phyloP scores from a whole-genome alignment of 92 coral and sea anemone genomes.

The Umimayanthus chanpuru region DNA sequence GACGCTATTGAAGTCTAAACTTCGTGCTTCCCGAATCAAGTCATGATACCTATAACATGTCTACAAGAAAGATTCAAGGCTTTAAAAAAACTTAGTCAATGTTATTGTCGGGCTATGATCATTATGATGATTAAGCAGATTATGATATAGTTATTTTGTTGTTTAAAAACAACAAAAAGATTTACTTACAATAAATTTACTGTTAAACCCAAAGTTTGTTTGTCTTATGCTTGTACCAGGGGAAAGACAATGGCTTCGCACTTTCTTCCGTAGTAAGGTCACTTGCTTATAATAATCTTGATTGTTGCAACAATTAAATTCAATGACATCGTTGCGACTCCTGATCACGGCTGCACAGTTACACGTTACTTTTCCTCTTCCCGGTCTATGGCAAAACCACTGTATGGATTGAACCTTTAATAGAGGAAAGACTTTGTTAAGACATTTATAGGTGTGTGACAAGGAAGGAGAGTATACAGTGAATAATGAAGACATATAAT shows the following conservation, averaged over 20 bases:
- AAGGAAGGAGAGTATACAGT: too few relatives aligned
- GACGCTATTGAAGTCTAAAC: too few relatives aligned
- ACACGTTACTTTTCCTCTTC: background rate
- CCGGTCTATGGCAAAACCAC: background rate
- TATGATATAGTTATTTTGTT: background rate
- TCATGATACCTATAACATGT: too few relatives aligned
- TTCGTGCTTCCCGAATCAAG: too few relatives aligned
- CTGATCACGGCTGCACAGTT: slow-evolving; percentile 4
- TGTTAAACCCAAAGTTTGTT: background rate
- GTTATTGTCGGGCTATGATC: too few relatives aligned
- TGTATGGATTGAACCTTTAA: background rate
- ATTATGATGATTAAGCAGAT: too few relatives aligned
- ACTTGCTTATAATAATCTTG: background rate
- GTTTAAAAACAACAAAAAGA: background rate
- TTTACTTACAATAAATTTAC: background rate
- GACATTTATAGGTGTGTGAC: too few relatives aligned
- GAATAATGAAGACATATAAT: too few relatives aligned
- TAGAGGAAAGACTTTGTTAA: too few relatives aligned
- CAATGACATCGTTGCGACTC: slow-evolving; percentile 2
- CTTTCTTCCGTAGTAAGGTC: background rate
- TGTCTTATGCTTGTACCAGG: background rate
- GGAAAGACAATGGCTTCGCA: slow-evolving; percentile 5
- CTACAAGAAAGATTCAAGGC: too few relatives aligned
- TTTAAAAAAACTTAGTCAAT: too few relatives aligned
- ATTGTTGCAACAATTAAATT: slow-evolving; percentile 1